phyloP scores from a whole-genome alignment of 2,113 vertebrate genomes.

The Sylvietta virens region DNA sequence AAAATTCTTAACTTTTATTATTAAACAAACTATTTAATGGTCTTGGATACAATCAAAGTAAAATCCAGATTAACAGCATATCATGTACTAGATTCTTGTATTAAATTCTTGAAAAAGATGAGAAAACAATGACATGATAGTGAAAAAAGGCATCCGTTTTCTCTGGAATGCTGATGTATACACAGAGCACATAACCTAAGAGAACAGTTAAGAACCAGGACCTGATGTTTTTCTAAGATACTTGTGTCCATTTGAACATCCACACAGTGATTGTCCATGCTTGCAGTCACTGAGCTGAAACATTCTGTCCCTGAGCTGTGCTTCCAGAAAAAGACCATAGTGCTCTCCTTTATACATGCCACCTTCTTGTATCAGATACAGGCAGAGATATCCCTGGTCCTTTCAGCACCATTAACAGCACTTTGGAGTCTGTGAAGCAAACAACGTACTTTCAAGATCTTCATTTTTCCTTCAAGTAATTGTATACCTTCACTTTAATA shows the following conservation, averaged over 20 bases:
- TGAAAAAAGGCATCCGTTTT: accelerated
- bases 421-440: neutral
- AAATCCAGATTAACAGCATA: neutral
- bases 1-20: neutral
- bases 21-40: neutral
- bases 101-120: neutral
- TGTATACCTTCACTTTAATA: neutral
- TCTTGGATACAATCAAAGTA: neutral
- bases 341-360: neutral
- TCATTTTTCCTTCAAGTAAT: neutral
- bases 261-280: neutral
- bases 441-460: neutral
- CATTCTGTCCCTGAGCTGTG: neutral
- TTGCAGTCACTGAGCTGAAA: neutral
- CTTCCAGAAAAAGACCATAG: neutral
- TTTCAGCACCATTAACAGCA: neutral
- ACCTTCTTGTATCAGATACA: neutral
- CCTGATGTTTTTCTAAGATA: neutral
- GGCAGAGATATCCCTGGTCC: neutral
- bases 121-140: neutral
- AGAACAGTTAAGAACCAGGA: neutral
- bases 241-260: neutral
- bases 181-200: neutral
- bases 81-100: neutral
- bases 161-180: neutral